phyloP scores from a whole-genome alignment of 1,140 invertebrate species.

The Sinonovacula constricta region DNA sequence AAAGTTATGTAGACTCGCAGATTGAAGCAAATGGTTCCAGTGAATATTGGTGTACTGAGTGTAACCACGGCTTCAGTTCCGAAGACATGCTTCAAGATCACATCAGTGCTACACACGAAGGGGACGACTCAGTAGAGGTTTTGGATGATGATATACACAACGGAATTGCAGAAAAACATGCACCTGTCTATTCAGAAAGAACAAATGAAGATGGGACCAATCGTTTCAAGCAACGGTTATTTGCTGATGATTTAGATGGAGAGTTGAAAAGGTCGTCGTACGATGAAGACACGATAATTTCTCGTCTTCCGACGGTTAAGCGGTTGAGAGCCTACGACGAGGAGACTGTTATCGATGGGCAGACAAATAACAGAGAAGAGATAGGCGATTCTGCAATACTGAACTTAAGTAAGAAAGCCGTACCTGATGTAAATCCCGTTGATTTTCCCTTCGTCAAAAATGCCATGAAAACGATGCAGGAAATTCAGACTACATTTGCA shows the following conservation, averaged over 20 bases:
- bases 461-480: conserved; percentile 17
- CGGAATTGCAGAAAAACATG: too few species aligned
- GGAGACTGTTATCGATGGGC: conserved; percentile 10
- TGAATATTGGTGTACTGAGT: conserved; percentile 71
- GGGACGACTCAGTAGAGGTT: too few species aligned
- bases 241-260: too few species aligned
- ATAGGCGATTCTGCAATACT: neutral
- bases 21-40: conserved; percentile 33
- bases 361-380: neutral
- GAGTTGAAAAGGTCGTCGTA: too few species aligned
- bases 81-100: conserved; percentile 61
- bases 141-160: too few species aligned
- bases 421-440: too few species aligned
- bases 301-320: too few species aligned
- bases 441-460: conserved; percentile 1
- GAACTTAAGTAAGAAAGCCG: conserved; percentile 2
- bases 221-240: too few species aligned
- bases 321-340: conserved; percentile 10
- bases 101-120: conserved; percentile 62
- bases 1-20: neutral
- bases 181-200: too few species aligned
- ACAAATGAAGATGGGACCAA: too few species aligned
- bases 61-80: conserved; percentile 64
- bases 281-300: too few species aligned
- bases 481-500: conserved; percentile 28